Percentiles rank a stretch among this genome's conserved stretches.
These are phyloP conservation scores for Eupleurogrammus muticus DNA, from an alignment of 2,797 vertebrate genomes.

Conservation along the genomic window DNA sequence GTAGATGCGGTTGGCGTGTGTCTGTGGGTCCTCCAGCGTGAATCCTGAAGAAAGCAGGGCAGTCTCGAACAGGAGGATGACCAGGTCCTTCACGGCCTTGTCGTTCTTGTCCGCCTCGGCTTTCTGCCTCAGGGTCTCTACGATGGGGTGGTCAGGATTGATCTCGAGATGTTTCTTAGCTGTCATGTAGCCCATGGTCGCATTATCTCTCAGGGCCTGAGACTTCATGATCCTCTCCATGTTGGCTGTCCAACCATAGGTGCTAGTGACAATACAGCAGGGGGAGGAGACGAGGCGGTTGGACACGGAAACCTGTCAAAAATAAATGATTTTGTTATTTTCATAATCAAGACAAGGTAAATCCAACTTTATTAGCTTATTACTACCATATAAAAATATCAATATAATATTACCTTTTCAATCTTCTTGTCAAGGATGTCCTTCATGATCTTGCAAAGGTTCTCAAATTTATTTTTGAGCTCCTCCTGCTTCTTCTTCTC, in stretches of 20 bases:
- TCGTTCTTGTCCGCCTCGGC: slow-evolving; percentile 97
- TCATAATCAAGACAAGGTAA: background rate
- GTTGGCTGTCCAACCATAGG: slow-evolving; percentile 95
- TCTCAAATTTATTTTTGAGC: slow-evolving; percentile 91
- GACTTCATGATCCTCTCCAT: slow-evolving; percentile 99
- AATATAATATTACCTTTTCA: slow-evolving; percentile 87
- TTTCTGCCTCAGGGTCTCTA: slow-evolving; percentile 93
- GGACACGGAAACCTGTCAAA: slow-evolving; percentile 86
- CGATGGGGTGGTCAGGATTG: slow-evolving; percentile 93
- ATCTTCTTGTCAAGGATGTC: slow-evolving; percentile 96
- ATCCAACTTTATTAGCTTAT: background rate
- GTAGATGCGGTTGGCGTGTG: slow-evolving; percentile 96
- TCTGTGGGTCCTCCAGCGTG: slow-evolving; percentile 95
- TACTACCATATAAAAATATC: background rate
- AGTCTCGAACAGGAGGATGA: slow-evolving; percentile 93
- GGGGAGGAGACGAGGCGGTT: slow-evolving; percentile 94
- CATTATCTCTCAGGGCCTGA: slow-evolving; percentile 94
- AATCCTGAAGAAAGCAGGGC: slow-evolving; percentile 95
- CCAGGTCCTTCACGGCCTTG: slow-evolving; percentile 97
- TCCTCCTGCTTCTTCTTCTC: slow-evolving; percentile 95
- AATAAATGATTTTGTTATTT: slow-evolving; percentile 10
- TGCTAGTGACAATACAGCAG: slow-evolving; percentile 95
- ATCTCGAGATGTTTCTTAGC: slow-evolving; percentile 98
- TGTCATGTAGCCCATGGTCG: slow-evolving; percentile 98
- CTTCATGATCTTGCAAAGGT: slow-evolving; percentile 97